phyloP scores from a whole-genome alignment of 2,888 invertebrate genomes.

The Tigriopus californicus region DNA sequence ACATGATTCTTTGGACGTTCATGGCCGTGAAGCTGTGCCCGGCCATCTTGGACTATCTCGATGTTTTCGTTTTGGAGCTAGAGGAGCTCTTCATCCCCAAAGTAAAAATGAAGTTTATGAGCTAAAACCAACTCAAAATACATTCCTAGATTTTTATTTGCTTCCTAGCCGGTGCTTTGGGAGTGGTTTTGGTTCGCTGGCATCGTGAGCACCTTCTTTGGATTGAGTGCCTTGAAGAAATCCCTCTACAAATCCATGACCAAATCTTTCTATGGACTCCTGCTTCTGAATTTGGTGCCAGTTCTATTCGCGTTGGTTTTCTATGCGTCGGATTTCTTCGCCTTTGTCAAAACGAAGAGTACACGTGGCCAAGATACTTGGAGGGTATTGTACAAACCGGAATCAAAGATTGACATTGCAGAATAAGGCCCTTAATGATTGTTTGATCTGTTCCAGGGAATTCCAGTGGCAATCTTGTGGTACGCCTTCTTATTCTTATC shows the following conservation, averaged over 20 bases:
- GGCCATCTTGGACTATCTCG: slow-evolving; percentile 74
- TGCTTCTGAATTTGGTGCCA: slow-evolving; percentile 58
- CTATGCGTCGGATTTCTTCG: slow-evolving; percentile 65
- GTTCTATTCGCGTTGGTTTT: slow-evolving; percentile 58
- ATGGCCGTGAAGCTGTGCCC: slow-evolving; percentile 81
- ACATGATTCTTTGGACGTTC: slow-evolving; percentile 66
- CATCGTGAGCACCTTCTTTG: slow-evolving; percentile 60
- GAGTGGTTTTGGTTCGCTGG: slow-evolving; percentile 84
- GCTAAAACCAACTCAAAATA: no score
- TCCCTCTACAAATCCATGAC: slow-evolving; percentile 58
- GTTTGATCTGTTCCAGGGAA: slow-evolving; percentile 37
- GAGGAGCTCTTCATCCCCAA: slow-evolving; percentile 80
- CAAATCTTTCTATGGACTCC: slow-evolving; percentile 59
- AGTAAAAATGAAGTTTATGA: slow-evolving; percentile 27
- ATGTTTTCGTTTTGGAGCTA: slow-evolving; percentile 80
- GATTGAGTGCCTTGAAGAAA: slow-evolving; percentile 61
- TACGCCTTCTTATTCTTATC: slow-evolving; percentile 70
- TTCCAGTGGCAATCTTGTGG: slow-evolving; percentile 80
- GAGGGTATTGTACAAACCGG: slow-evolving; percentile 46
- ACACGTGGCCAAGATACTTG: slow-evolving; percentile 51
- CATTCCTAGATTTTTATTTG: slow-evolving; percentile 19
- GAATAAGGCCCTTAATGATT: no score
- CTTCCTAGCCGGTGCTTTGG: slow-evolving; percentile 59
- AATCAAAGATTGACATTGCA: no score
- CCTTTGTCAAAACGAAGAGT: slow-evolving; percentile 49